A percentile compares a stretch with the other conserved stretches of the same genome.
phyloP scores from a whole-genome alignment of 1,140 invertebrate species.

The Frieseomelitta varia region DNA sequence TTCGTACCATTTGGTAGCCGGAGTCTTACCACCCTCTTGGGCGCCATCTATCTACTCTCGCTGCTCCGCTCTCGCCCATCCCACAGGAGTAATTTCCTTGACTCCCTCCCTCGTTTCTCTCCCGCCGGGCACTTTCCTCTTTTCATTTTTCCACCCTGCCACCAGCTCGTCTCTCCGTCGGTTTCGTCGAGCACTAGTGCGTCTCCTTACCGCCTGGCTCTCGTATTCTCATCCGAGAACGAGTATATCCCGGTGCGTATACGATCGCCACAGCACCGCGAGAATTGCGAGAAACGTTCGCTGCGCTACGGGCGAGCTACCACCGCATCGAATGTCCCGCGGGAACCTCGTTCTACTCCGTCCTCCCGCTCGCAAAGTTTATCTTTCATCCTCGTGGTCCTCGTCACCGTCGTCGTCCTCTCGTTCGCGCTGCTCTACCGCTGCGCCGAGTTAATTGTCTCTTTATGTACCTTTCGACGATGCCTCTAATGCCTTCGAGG shows the following conservation, averaged over 20 bases:
- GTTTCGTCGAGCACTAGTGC: not conserved
- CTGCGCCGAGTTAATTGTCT: conserved; percentile 33
- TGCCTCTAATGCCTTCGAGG: conserved; percentile 40
- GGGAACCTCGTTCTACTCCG: conserved; percentile 21
- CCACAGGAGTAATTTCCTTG: conserved; percentile 68
- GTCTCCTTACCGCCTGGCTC: not conserved
- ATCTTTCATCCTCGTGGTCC: conserved; percentile 25
- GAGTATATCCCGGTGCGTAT: conserved; percentile 1
- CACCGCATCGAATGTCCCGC: conserved; percentile 42
- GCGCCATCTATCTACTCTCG: conserved; percentile 69
- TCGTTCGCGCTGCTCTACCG: conserved; percentile 2
- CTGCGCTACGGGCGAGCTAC: not conserved
- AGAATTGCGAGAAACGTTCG: conserved; percentile 32
- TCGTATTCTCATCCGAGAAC: not conserved
- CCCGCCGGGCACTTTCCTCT: conserved; percentile 19
- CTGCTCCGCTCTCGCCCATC: conserved; percentile 53
- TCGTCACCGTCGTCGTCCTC: not conserved
- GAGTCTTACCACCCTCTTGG: conserved; percentile 68
- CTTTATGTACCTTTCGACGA: conserved; percentile 31
- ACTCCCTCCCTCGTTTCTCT: conserved; percentile 27
- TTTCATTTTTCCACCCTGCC: conserved; percentile 25
- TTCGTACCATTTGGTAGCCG: conserved; percentile 64
- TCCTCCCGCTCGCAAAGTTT: conserved; percentile 21
- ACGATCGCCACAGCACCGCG: conserved; percentile 22
- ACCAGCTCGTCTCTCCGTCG: not conserved